Percentiles rank a stretch among this genome's conserved stretches.
Evolutionary conservation across 2,888 invertebrate species (phyloP).

Genomic region (Agelastica alni): DNA sequence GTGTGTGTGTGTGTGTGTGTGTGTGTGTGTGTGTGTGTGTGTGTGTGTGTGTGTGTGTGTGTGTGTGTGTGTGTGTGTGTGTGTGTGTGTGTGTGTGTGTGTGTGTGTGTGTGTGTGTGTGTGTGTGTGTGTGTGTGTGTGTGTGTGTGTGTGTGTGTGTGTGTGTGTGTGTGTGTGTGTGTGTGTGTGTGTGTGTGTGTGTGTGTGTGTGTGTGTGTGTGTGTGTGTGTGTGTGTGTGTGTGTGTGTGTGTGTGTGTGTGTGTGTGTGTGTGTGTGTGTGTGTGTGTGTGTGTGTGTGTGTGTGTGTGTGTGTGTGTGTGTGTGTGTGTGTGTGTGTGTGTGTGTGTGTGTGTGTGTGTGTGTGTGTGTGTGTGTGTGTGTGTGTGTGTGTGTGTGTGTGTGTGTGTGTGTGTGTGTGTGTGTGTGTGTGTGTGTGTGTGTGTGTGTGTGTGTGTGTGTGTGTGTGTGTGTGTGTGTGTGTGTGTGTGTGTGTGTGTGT

Average conservation of each 20-base stretch:
- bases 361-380: not conserved
- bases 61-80: not conserved
- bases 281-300: not conserved
- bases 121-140: not conserved
- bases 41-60: not conserved
- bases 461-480: not conserved
- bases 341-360: not conserved
- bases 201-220: not conserved
- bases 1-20: not conserved
- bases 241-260: not conserved
- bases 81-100: not conserved
- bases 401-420: not conserved
- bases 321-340: not conserved
- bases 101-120: not conserved
- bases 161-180: not conserved
- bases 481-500: not conserved
- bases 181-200: not conserved
- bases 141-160: not conserved
- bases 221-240: not conserved
- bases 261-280: not conserved
- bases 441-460: not conserved
- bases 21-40: not conserved
- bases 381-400: not conserved
- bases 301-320: not conserved
- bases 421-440: not conserved